These are phyloP conservation scores for Drosophila eugracilis DNA, from an alignment of 1,140 invertebrate species.

Conservation along the genomic window DNA sequence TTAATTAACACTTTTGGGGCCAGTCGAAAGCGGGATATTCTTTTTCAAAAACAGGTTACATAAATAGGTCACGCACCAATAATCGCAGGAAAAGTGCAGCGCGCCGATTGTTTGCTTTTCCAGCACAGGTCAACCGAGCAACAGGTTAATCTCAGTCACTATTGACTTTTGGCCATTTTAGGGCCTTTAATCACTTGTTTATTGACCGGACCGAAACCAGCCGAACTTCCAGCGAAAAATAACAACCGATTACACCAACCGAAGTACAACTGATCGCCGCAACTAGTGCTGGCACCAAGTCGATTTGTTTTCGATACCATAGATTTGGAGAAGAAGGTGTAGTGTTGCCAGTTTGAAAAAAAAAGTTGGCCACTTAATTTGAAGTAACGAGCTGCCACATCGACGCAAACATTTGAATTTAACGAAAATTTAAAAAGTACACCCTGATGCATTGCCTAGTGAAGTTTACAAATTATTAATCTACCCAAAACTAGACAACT, in stretches of 20 bases:
- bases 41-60: conserved; percentile 80
- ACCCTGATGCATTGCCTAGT: no score
- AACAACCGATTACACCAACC: conserved; percentile 38
- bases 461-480: no score
- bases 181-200: conserved; percentile 14
- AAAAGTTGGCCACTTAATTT: no score
- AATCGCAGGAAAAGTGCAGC: conserved; percentile 59
- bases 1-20: conserved; percentile 31
- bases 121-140: conserved; percentile 7
- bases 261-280: no score
- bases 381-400: no score
- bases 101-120: conserved; percentile 50
- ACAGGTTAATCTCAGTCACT: conserved; percentile 53
- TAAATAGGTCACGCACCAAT: conserved; percentile 82
- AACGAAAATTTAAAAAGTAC: no score
- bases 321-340: no score
- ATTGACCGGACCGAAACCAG: conserved; percentile 13
- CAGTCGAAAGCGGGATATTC: conserved; percentile 65
- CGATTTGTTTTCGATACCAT: no score
- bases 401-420: no score
- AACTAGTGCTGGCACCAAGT: no score
- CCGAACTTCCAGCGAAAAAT: conserved; percentile 57
- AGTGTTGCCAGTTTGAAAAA: no score
- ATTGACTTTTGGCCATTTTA: conserved; percentile 28
- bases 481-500: no score